Conservation (phyloP, 2,797 vertebrate species). For the Micrastur ruficollis region DNA sequence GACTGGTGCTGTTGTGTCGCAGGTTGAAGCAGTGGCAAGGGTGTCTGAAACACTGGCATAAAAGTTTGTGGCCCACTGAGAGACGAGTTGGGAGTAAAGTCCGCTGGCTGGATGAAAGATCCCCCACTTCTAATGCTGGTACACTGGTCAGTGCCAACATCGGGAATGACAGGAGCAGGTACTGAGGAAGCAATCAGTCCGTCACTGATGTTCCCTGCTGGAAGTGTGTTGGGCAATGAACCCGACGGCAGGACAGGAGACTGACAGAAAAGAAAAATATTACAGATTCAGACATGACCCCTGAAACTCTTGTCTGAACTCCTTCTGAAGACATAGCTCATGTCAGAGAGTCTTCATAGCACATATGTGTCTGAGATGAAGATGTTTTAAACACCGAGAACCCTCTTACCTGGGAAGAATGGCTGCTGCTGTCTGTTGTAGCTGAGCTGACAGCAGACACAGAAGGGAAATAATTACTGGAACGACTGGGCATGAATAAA, state of each 20-base stretch:
- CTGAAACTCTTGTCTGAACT: not conserved
- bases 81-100: conserved; percentile 63
- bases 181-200: conserved; percentile 74
- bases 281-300: not conserved
- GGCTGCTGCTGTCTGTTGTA: conserved; percentile 79
- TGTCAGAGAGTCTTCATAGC: not conserved
- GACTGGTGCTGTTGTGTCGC: conserved; percentile 31
- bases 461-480: conserved; percentile 71
- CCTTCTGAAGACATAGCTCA: not conserved
- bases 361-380: not conserved
- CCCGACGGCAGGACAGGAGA: conserved; percentile 63
- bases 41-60: conserved; percentile 79
- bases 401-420: conserved; percentile 86
- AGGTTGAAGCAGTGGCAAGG: conserved; percentile 59
- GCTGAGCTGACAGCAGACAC: conserved; percentile 79
- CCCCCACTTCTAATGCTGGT: conserved; percentile 32
- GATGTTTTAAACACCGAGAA: not conserved
- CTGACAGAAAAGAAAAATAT: conserved; percentile 46
- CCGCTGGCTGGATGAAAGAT: conserved; percentile 72
- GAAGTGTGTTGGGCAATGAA: conserved; percentile 58
- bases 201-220: conserved; percentile 73
- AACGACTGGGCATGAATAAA: conserved; percentile 89
- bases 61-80: conserved; percentile 73
- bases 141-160: conserved; percentile 69
- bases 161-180: conserved; percentile 71